phyloP scores from a whole-genome alignment of 2,113 vertebrate species.

The Catagonus wagneri region DNA sequence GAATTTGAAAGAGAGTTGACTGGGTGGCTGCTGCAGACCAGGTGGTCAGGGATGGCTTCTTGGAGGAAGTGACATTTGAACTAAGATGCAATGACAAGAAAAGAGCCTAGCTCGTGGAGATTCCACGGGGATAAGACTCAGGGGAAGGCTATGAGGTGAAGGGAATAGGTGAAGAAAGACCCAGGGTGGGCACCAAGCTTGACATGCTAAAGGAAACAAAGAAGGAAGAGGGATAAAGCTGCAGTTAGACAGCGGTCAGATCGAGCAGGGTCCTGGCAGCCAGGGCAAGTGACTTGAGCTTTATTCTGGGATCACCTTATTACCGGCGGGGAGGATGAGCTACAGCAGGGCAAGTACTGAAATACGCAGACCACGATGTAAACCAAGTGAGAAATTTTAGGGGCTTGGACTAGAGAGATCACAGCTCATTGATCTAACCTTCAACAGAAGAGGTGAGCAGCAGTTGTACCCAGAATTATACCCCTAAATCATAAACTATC shows the following conservation, averaged over 20 bases:
- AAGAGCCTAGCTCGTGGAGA: background rate
- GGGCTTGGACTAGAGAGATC: background rate
- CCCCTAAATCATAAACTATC: background rate
- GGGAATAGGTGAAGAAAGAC: background rate
- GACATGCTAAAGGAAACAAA: background rate
- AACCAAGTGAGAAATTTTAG: background rate
- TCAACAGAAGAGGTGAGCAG: background rate
- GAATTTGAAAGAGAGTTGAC: background rate
- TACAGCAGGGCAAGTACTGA: background rate
- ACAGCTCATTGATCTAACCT: background rate
- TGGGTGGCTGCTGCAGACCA: background rate
- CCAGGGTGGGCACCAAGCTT: background rate
- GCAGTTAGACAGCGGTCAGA: background rate
- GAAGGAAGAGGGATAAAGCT: too few species aligned
- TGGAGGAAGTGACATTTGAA: background rate
- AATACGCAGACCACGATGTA: background rate
- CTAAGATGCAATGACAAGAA: background rate
- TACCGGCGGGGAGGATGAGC: background rate
- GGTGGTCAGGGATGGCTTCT: background rate
- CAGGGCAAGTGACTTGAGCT: background rate
- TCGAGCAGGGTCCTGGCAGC: background rate
- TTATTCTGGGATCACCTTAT: background rate
- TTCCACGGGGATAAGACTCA: too few species aligned
- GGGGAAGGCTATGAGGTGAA: background rate
- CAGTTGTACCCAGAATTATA: background rate